Base-by-base conservation (phyloP, 2,888 invertebrate species). In the Platycheirus rosarum region DNA sequence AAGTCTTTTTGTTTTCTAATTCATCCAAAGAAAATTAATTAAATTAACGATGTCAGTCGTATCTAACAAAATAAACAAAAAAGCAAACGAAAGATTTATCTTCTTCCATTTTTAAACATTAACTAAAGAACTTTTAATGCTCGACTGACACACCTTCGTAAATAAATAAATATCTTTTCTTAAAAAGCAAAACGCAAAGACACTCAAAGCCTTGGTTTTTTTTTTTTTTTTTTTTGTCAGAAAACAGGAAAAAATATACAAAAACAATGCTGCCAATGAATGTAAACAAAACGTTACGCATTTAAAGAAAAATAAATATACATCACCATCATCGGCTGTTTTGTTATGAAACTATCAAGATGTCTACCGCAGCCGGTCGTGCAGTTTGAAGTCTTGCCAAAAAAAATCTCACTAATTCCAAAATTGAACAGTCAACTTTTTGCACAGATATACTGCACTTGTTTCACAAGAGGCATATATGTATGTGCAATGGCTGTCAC, bases 341-440 rank as follows among this genome's bases (percentile, higher is more conserved):
- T 62, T 29, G 23, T 62, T 62, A 35, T 60, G 42, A 26, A 60
- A 68, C 37, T 48, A 53, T 63, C 35, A 70, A 55, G 37, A 29
- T 69, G 69, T 76, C 46, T 76, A 55, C 37, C 42, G 37, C 18
- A 35, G 20, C 35, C 20, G 55, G 9, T 18, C 53, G 2, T n/a
- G n/a, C n/a, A n/a, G n/a, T 26, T 26, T 51, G 32, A 14, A 44
- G 57, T 46, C 23, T 23, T 49, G 62, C 62, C 60, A 70, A 70
- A 40, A 48, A 23, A 18, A 35, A 49, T 20, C 29, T 40, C 40
- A 49, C 18, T 40, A 57, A 63, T 8, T 60, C 35, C 46, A 35
- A 44, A 62, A 32, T 11, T n/a, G 16, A 42, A 60, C 42, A 42
- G 40, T 63, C 32, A n/a, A 49, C 23, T n/a, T 20, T 48, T 48